Percentiles rank a stretch among this genome's conserved stretches.
Evolutionary conservation across 2,888 invertebrate species (phyloP).

Genomic region (Trileptium ribeirensis): DNA sequence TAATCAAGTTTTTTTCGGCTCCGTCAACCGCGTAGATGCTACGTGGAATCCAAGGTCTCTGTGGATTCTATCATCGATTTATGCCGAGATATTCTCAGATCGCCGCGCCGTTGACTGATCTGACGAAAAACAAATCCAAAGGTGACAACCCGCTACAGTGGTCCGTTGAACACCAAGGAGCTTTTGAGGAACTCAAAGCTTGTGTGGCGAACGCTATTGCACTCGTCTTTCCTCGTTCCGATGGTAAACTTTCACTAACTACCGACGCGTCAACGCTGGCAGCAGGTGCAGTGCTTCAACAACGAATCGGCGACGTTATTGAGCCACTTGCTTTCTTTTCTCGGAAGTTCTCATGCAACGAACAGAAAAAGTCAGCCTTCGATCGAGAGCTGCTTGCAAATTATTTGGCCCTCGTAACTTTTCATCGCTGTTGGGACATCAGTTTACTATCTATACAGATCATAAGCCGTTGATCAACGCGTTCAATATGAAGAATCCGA

Average conservation of each 20-base stretch:
- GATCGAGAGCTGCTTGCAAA: constrained; percentile 2
- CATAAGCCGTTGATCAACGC: constrained; percentile 5
- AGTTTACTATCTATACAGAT: not conserved
- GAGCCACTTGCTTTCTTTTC: constrained; percentile 13
- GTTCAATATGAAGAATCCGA: constrained; percentile 7
- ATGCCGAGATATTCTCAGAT: not conserved
- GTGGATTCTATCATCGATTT: constrained; percentile 10
- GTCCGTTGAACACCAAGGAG: not conserved
- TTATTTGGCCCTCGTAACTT: not conserved
- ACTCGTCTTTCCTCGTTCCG: not conserved
- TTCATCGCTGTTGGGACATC: not conserved
- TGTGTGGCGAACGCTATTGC: not conserved
- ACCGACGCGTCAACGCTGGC: constrained; percentile 1
- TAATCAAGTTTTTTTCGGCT: not conserved
- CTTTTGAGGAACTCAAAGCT: not conserved
- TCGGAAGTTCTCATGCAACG: constrained; percentile 10
- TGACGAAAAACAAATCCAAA: not conserved
- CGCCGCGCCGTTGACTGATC: constrained; percentile 16
- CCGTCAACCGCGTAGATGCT: not conserved
- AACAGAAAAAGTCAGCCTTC: constrained; percentile 9
- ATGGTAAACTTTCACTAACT: not conserved
- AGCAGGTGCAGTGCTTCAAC: constrained; percentile 11
- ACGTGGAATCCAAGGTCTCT: not conserved
- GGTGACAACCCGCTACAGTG: not conserved
- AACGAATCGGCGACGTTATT: not conserved